These are phyloP conservation scores for Drosophila subpulchrella DNA, from an alignment of 1,140 invertebrate genomes.

Conservation along the genomic window DNA sequence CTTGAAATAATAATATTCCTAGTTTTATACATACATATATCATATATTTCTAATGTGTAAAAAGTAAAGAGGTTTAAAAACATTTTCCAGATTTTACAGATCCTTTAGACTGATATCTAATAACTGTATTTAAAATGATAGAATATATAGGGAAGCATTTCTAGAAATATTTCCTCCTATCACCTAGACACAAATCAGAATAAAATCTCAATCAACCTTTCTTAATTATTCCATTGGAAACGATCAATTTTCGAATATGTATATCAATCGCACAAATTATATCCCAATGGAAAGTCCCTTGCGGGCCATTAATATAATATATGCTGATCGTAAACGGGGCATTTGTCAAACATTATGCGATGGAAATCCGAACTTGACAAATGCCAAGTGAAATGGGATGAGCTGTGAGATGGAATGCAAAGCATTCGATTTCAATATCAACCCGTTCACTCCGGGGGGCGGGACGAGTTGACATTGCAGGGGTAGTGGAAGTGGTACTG, in stretches of 20 bases:
- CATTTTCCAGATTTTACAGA: background rate
- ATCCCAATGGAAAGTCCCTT: slow-evolving; percentile 3
- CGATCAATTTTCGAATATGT: slow-evolving; percentile 16
- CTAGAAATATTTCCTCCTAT: background rate
- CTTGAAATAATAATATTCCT: background rate
- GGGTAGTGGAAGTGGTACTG: background rate
- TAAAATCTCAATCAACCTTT: background rate
- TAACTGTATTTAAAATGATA: background rate
- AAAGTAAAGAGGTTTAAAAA: too few relatives aligned
- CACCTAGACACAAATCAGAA: background rate
- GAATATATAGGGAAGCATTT: background rate
- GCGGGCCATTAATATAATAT: slow-evolving; percentile 29
- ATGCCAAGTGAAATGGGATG: slow-evolving; percentile 38
- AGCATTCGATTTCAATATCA: slow-evolving; percentile 38
- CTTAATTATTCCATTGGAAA: background rate
- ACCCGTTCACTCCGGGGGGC: slow-evolving; percentile 23
- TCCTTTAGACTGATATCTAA: too few relatives aligned
- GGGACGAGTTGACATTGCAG: slow-evolving; percentile 8
- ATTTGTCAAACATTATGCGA: slow-evolving; percentile 38
- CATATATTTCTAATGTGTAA: too few relatives aligned
- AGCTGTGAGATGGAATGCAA: slow-evolving; percentile 7
- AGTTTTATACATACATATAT: background rate
- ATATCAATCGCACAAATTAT: slow-evolving; percentile 5
- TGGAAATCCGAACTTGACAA: slow-evolving; percentile 50
- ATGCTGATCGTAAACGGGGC: slow-evolving; percentile 35